A percentile compares a stretch with the other conserved stretches of the same genome.
Conservation (phyloP, 2,888 invertebrate genomes). For the Rhodophaea formosa region DNA sequence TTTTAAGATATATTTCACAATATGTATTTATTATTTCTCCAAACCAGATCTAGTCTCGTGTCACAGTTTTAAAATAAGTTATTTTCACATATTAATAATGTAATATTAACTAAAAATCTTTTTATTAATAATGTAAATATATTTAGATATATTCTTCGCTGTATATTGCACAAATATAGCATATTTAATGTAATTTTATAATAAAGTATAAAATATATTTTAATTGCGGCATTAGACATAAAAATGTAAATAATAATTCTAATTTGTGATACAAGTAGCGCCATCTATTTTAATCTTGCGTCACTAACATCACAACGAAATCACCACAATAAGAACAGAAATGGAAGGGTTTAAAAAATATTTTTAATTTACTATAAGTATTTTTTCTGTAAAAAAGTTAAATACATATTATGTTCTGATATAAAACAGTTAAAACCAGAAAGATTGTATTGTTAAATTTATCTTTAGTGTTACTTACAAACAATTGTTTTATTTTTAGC, state of each 20-base stretch:
- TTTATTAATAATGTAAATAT: constrained; percentile 31
- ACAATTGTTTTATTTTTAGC: not conserved
- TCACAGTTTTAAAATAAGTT: constrained; percentile 80
- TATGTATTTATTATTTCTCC: constrained; percentile 49
- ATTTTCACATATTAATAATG: constrained; percentile 44
- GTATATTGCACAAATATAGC: constrained; percentile 40
- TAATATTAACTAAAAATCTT: constrained; percentile 28
- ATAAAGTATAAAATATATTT: constrained; percentile 13
- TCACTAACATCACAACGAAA: constrained; percentile 1
- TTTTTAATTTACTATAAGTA: not conserved
- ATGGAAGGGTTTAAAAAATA: not conserved
- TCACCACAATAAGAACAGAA: not conserved
- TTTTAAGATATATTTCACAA: constrained; percentile 29
- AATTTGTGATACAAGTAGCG: constrained; percentile 9
- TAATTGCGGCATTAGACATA: constrained; percentile 16
- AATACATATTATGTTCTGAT: not conserved
- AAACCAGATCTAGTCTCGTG: constrained; percentile 77
- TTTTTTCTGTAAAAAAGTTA: not conserved
- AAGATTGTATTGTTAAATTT: not conserved
- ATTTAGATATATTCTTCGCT: constrained; percentile 28
- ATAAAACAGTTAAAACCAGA: not conserved
- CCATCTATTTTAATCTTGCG: constrained; percentile 10
- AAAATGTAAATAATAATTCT: constrained; percentile 27
- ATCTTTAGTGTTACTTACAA: not conserved
- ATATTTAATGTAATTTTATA: constrained; percentile 19